Evolutionary conservation across 2,888 invertebrate species (phyloP).

Genomic region (Caenorhabditis imperialis): DNA sequence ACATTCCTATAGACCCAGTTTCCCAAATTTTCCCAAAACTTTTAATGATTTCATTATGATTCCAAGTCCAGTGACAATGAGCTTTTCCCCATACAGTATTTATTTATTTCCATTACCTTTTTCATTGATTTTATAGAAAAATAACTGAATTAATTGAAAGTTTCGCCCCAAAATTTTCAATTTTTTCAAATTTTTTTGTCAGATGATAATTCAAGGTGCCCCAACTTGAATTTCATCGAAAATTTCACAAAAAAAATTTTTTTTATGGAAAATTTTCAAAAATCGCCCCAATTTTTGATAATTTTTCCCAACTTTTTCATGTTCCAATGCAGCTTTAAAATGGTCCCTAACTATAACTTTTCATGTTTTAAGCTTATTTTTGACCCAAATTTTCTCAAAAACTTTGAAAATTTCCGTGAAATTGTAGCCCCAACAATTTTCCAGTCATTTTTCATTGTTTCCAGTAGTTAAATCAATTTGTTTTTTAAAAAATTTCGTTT

Average conservation of each 20-base stretch:
- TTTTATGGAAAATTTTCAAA: not conserved
- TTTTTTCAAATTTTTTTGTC: not conserved
- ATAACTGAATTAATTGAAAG: too few relatives aligned
- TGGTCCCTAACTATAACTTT: slow-evolving; percentile 30
- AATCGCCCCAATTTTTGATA: slow-evolving; percentile 34
- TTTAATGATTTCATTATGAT: slow-evolving; percentile 7
- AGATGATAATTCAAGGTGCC: slow-evolving; percentile 9
- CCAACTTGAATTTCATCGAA: slow-evolving; percentile 23
- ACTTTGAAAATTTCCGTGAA: not conserved
- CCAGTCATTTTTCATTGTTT: not conserved
- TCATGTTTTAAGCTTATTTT: slow-evolving; percentile 50
- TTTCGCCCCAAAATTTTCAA: not conserved
- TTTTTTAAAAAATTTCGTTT: slow-evolving; percentile 37
- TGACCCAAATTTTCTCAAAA: not conserved
- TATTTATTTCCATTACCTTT: slow-evolving; percentile 12
- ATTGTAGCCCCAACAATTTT: slow-evolving; percentile 24
- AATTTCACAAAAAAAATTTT: not conserved
- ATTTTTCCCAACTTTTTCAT: slow-evolving; percentile 11
- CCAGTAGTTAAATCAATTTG: slow-evolving; percentile 10
- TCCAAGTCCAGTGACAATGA: slow-evolving; percentile 30
- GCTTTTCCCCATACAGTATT: slow-evolving; percentile 20
- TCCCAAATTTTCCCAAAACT: slow-evolving; percentile 13
- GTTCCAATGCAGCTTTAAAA: slow-evolving; percentile 5
- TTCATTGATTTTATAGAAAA: slow-evolving; percentile 20
- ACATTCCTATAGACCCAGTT: slow-evolving; percentile 19